Percentiles rank a stretch among this genome's conserved stretches.
Conservation (phyloP, 2,113 vertebrate species). For the Mola mola region DNA sequence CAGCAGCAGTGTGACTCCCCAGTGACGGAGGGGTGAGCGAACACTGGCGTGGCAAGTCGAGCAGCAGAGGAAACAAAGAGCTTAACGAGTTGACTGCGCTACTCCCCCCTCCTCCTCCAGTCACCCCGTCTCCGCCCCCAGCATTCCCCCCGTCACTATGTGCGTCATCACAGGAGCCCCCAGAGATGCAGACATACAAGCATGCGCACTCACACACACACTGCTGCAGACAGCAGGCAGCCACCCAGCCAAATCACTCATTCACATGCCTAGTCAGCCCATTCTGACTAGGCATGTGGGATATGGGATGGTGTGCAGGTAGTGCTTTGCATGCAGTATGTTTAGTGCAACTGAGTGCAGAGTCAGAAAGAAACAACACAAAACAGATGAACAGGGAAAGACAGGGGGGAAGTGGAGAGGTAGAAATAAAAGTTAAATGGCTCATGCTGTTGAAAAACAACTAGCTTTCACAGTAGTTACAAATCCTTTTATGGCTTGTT, state of each 20-base stretch:
- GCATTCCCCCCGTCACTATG: slow-evolving; percentile 75
- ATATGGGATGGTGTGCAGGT: slow-evolving; percentile 52
- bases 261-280: slow-evolving; percentile 70
- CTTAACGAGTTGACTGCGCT: slow-evolving; percentile 60
- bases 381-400: slow-evolving; percentile 2
- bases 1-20: slow-evolving; percentile 16
- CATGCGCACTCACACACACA: slow-evolving; percentile 15
- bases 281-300: slow-evolving; percentile 38
- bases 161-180: slow-evolving; percentile 80
- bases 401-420: slow-evolving; percentile 2
- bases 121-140: slow-evolving; percentile 52
- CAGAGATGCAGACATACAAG: slow-evolving; percentile 55
- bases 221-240: slow-evolving; percentile 47
- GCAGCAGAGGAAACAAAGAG: slow-evolving; percentile 76
- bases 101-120: slow-evolving; percentile 38
- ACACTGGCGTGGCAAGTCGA: slow-evolving; percentile 27
- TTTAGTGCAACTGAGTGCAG: slow-evolving; percentile 23
- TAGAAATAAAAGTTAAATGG: neutral
- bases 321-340: slow-evolving; percentile 35
- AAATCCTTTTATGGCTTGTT: too few relatives aligned
- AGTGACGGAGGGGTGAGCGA: slow-evolving; percentile 30
- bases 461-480: slow-evolving; percentile 8
- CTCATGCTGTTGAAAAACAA: slow-evolving; percentile 11
- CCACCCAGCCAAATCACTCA: slow-evolving; percentile 64
- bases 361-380: slow-evolving; percentile 18